These are phyloP conservation scores for Drosophila meridiana DNA, from an alignment of 2,888 invertebrate genomes.

Conservation along the genomic window DNA sequence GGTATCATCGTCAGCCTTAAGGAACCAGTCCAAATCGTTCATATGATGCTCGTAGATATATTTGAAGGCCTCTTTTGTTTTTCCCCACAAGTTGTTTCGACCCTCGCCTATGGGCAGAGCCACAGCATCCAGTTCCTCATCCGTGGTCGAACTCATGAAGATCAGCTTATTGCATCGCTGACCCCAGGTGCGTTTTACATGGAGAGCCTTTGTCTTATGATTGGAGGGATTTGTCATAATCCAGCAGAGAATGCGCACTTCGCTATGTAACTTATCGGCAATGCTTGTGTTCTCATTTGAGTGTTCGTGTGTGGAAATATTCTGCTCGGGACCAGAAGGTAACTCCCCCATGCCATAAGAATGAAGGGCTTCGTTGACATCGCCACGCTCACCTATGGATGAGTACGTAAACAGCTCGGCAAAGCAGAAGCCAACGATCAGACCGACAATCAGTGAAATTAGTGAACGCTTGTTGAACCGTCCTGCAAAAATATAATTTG, in stretches of 20 bases:
- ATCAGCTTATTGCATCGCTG: slow-evolving; percentile 29
- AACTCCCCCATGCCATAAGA: slow-evolving; percentile 84
- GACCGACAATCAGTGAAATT: slow-evolving; percentile 83
- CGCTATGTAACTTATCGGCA: slow-evolving; percentile 1
- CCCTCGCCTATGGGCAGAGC: slow-evolving; percentile 8
- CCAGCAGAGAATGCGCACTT: slow-evolving; percentile 30
- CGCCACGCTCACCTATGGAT: slow-evolving; percentile 73
- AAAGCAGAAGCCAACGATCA: slow-evolving; percentile 84
- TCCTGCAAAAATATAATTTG: slow-evolving; percentile 79
- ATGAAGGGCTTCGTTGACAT: slow-evolving; percentile 85
- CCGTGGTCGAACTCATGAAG: slow-evolving; percentile 25
- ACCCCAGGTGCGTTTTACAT: slow-evolving; percentile 27
- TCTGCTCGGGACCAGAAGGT: slow-evolving; percentile 83
- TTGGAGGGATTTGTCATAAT: slow-evolving; percentile 13
- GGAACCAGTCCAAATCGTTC: slow-evolving; percentile 32
- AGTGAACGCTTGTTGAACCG: slow-evolving; percentile 84
- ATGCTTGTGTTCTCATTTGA: neutral
- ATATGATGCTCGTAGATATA: slow-evolving; percentile 26
- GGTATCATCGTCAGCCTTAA: slow-evolving; percentile 31
- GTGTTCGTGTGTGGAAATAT: slow-evolving; percentile 80
- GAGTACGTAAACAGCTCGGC: slow-evolving; percentile 83
- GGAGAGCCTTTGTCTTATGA: slow-evolving; percentile 2
- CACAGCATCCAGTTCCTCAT: slow-evolving; percentile 18
- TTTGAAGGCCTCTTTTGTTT: slow-evolving; percentile 24
- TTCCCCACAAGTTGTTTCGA: slow-evolving; percentile 4